Evolutionary conservation across 2,113 vertebrate genomes (phyloP).

Genomic region (Lepisosteus oculatus): DNA sequence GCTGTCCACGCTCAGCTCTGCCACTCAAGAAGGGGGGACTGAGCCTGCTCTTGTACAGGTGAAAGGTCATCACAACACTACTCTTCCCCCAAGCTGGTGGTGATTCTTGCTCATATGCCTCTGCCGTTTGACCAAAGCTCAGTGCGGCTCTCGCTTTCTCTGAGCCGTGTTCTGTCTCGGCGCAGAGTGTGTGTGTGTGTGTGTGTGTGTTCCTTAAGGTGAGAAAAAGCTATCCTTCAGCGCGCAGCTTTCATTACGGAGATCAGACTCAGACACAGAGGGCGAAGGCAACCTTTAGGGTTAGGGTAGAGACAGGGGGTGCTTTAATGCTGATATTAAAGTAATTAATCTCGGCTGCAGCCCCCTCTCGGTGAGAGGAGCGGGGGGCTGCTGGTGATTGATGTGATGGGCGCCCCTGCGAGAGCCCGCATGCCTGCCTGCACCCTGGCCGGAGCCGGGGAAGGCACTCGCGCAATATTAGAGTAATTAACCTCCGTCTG

Average conservation of each 20-base stretch:
- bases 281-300: slow-evolving; percentile 41
- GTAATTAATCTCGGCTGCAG: slow-evolving; percentile 37
- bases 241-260: too few species aligned
- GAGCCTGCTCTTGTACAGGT: slow-evolving; percentile 1
- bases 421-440: background rate
- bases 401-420: slow-evolving; percentile 55
- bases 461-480: slow-evolving; percentile 48
- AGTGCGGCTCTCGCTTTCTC: too few species aligned
- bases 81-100: too few species aligned
- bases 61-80: too few species aligned
- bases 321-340: slow-evolving; percentile 43
- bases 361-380: slow-evolving; percentile 17
- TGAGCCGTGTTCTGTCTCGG: background rate
- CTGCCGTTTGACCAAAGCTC: too few species aligned
- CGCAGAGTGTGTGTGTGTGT: slow-evolving; percentile 11
- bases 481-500: slow-evolving; percentile 77
- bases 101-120: too few species aligned
- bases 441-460: background rate
- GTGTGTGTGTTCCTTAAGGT: background rate
- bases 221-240: too few species aligned
- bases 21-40: background rate
- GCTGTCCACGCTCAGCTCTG: background rate
- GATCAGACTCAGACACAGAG: slow-evolving; percentile 9
- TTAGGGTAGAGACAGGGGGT: slow-evolving; percentile 46
- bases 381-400: slow-evolving; percentile 50